These are phyloP conservation scores for Hypercompe scribonia DNA, from an alignment of 2,888 invertebrate genomes.

Conservation along the genomic window DNA sequence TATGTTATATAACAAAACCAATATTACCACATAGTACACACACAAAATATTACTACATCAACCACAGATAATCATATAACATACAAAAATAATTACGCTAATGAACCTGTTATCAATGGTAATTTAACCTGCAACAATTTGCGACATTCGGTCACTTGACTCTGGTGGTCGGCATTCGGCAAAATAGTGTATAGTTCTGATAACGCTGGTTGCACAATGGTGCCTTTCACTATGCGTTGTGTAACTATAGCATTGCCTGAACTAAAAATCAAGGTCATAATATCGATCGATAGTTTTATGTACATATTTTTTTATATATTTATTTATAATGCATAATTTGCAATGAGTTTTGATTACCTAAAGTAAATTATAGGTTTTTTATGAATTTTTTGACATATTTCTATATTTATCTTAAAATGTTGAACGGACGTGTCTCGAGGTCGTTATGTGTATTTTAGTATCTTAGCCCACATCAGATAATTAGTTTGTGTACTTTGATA, in stretches of 20 bases:
- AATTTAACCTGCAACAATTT: conserved; percentile 38
- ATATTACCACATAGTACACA: not conserved
- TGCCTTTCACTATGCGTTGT: conserved; percentile 69
- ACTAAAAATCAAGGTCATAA: conserved; percentile 60
- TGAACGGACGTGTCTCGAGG: not conserved
- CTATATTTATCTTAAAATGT: not conserved
- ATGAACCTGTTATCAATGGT: conserved; percentile 48
- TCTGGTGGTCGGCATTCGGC: conserved; percentile 27
- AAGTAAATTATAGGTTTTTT: not conserved
- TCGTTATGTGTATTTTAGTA: not conserved
- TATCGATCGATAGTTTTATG: conserved; percentile 22
- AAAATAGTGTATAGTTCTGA: conserved; percentile 55
- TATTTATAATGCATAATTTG: conserved; percentile 1
- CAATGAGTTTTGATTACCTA: not conserved
- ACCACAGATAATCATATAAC: conserved; percentile 1
- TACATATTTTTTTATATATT: conserved; percentile 7
- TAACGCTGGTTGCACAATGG: conserved; percentile 65
- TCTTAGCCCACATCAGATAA: not conserved
- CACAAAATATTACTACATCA: conserved; percentile 13
- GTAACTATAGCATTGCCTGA: conserved; percentile 54
- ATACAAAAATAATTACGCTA: conserved; percentile 26
- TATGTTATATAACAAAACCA: conserved; percentile 8
- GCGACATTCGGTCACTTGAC: conserved; percentile 39
- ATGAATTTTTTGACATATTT: not conserved
- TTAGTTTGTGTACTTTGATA: not conserved